Conservation (phyloP, 1,140 invertebrate species). For the Maconellicoccus hirsutus region DNA sequence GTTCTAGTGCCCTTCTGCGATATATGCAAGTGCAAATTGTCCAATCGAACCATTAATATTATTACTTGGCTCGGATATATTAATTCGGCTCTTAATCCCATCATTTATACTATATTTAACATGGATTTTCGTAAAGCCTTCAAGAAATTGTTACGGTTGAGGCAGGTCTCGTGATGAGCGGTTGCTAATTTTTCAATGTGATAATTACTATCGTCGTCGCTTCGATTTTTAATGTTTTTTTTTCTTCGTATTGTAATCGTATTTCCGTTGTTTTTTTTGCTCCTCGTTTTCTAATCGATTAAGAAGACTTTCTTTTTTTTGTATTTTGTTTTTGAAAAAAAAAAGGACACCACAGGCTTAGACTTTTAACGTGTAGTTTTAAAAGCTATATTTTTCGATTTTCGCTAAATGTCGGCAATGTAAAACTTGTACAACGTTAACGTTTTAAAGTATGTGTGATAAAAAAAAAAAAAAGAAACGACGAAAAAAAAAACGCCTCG, state of each 20-base stretch:
- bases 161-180: background rate
- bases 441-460: background rate
- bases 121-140: constrained; percentile 90
- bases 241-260: background rate
- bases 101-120: constrained; percentile 97
- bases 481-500: too few species aligned
- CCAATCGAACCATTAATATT: constrained; percentile 67
- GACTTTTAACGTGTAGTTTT: too few species aligned
- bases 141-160: constrained; percentile 64
- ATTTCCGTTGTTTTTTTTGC: background rate
- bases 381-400: too few species aligned
- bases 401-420: too few species aligned
- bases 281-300: background rate
- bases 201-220: background rate
- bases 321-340: too few species aligned
- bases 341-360: too few species aligned
- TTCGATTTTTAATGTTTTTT: background rate
- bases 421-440: background rate
- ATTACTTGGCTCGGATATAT: constrained; percentile 96
- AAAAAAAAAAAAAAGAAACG: too few species aligned
- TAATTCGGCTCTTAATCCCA: constrained; percentile 92
- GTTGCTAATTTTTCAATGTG: background rate
- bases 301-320: too few species aligned
- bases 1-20: constrained; percentile 78
- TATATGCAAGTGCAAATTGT: constrained; percentile 50